These are phyloP conservation scores for Luperina testacea DNA, from an alignment of 2,888 invertebrate genomes.

Conservation along the genomic window DNA sequence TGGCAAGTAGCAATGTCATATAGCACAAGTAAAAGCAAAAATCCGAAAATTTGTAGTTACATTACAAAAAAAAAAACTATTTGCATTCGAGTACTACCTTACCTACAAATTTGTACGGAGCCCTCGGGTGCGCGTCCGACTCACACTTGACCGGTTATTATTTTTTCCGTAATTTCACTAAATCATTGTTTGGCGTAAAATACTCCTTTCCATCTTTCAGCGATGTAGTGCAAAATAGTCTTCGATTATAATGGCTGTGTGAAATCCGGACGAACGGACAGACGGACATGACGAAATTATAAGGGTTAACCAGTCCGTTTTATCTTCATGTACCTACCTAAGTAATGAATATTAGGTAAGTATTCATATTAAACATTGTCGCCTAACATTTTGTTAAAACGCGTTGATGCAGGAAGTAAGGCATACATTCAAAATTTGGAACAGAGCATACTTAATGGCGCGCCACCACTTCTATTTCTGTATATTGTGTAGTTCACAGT, in stretches of 20 bases:
- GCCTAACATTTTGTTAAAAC: slow-evolving; percentile 44
- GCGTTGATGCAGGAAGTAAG: slow-evolving; percentile 79
- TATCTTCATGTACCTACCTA: background rate
- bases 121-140: no score
- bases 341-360: background rate
- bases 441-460: slow-evolving; percentile 76
- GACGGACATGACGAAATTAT: no score
- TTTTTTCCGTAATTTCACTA: background rate
- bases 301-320: background rate
- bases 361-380: slow-evolving; percentile 12
- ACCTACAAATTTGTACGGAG: no score
- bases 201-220: background rate
- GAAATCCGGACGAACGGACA: background rate
- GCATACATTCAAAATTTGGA: slow-evolving; percentile 84
- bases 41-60: no score
- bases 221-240: background rate
- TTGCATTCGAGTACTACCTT: no score
- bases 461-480: slow-evolving; percentile 82
- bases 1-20: no score
- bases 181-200: background rate
- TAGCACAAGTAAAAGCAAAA: no score
- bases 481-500: slow-evolving; percentile 77
- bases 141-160: no score
- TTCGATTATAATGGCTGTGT: background rate
- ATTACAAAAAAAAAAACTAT: no score